phyloP scores from a whole-genome alignment of 2,888 invertebrate genomes.

The Ptilodon capucinus region DNA sequence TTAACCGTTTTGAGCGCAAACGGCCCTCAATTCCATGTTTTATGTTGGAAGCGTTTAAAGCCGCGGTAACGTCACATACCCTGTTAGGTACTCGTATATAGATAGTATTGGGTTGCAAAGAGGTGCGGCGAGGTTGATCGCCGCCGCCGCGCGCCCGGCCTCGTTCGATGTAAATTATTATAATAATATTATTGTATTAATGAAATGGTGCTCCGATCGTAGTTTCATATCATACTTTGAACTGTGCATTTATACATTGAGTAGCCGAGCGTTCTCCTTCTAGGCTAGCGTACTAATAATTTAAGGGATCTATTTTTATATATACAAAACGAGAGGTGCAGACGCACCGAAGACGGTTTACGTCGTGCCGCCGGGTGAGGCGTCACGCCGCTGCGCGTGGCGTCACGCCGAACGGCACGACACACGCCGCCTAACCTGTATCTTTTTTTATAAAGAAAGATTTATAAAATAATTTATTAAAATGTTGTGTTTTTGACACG shows the following conservation, averaged over 20 bases:
- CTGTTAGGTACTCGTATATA: neutral
- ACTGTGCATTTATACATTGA: conserved; percentile 64
- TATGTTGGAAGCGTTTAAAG: neutral
- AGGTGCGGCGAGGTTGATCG: neutral
- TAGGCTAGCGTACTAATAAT: conserved; percentile 53
- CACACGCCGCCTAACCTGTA: conserved; percentile 9
- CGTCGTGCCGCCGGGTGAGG: neutral
- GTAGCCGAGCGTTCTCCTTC: conserved; percentile 58
- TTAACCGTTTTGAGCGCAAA: too few relatives aligned
- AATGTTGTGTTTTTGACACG: conserved; percentile 61
- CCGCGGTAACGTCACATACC: too few relatives aligned
- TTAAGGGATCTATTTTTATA: conserved; percentile 76
- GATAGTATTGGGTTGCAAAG: neutral
- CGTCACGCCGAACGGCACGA: neutral
- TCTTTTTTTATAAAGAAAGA: conserved; percentile 37
- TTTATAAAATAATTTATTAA: conserved; percentile 55
- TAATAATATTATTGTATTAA: conserved; percentile 24
- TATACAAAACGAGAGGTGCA: conserved; percentile 38
- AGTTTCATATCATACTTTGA: conserved; percentile 78
- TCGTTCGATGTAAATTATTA: conserved; percentile 6
- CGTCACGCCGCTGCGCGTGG: neutral
- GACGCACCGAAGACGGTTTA: conserved; percentile 5
- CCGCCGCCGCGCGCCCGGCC: neutral
- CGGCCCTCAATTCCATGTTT: neutral
- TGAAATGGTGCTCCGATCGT: conserved; percentile 75